Evolutionary conservation across 35 echinoderm and acorn worm species (phyloP), one percentile per base, ranked within the genome.

Genomic region (Heliocidaris tuberculata): DNA sequence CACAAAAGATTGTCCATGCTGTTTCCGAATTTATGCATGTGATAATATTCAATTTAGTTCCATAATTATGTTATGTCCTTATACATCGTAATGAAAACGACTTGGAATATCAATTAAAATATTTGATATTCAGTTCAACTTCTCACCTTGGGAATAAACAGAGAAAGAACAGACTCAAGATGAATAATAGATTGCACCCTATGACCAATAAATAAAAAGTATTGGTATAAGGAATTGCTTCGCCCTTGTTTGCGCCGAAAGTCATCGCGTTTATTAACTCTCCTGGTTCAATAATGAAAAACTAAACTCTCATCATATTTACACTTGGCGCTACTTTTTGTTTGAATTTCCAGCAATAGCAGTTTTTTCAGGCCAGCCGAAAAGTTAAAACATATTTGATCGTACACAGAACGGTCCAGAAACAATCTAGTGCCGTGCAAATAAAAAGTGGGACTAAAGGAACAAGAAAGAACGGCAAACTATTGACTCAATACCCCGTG

Each of bases 341-440:
- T 89, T 89, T 89, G 87, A 89, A 48, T 89, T 89, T 89, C 87
- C 10, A 89, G 87, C 87, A 89, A 89, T 89, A 89, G 87, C 87
- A 89, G 87, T 89, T 89, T 47, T 89, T 42, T 89, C 87, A 89
- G 87, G 31, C 31, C 31, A 89, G 31, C 87, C 87, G 87, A 89
- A 89, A 89, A 89, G 87, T 89, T 89, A 89, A 89, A 89, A 89
- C 87, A 89, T 89, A 89, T 89, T 89, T 89, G 87, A 89, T 32
- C 87, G 87, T 27, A 89, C 87, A 89, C 32, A 48, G 87, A 89
- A 48, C 87, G 47, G 87, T 89, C 31, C 87, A 78, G 87, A 89
- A 89, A 89, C 87, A 89, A 89, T 89, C 87, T 89, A 47, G 17
- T 27, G 32, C 65, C 47, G 87, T 48, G 87, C 87, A 89, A 89